These are phyloP conservation scores for Mizuhopecten yessoensis DNA, from an alignment of 1,140 invertebrate species.

Conservation along the genomic window DNA sequence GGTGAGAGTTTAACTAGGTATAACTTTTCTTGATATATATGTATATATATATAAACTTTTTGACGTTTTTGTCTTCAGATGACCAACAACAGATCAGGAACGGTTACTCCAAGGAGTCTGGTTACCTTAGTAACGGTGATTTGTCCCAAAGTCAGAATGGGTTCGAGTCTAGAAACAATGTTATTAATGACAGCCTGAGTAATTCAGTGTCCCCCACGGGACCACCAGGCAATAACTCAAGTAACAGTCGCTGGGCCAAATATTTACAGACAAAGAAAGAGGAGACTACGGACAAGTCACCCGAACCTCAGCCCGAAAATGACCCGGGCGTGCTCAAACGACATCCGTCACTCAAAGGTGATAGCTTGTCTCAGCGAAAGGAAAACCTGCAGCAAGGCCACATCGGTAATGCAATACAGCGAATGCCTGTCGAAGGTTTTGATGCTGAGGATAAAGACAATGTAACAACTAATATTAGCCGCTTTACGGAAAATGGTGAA, in stretches of 20 bases:
- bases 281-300: constrained; percentile 54
- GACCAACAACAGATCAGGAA: constrained; percentile 47
- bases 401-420: constrained; percentile 45
- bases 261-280: constrained; percentile 76
- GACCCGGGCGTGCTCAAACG: constrained; percentile 58
- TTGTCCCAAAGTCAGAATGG: constrained; percentile 80
- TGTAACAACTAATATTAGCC: constrained; percentile 73
- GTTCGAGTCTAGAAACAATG: constrained; percentile 68
- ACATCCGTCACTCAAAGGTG: constrained; percentile 51
- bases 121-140: constrained; percentile 78
- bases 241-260: constrained; percentile 87
- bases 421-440: constrained; percentile 49
- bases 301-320: constrained; percentile 51
- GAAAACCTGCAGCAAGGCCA: constrained; percentile 55
- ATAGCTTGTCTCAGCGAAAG: constrained; percentile 55
- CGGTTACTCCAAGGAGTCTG: constrained; percentile 66
- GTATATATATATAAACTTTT: background rate
- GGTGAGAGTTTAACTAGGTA: background rate
- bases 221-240: constrained; percentile 63
- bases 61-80: constrained; percentile 18
- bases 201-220: constrained; percentile 43
- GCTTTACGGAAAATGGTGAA: constrained; percentile 49
- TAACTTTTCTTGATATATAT: too few species aligned
- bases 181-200: constrained; percentile 67
- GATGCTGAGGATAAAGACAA: constrained; percentile 88